Evolutionary conservation across 2,888 invertebrate genomes (phyloP), one percentile per base, ranked within the genome.

Genomic region (Zootermopsis nevadensis): DNA sequence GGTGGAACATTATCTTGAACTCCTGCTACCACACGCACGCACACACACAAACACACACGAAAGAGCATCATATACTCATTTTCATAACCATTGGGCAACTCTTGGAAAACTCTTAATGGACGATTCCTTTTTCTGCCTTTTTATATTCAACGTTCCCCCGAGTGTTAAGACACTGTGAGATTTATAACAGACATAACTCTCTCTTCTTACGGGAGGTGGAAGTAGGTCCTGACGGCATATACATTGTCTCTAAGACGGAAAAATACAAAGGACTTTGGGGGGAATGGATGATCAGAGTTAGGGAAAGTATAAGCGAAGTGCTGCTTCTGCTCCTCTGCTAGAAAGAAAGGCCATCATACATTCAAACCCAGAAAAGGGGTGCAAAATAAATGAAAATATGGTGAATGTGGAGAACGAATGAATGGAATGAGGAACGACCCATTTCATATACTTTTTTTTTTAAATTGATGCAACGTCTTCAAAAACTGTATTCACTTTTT

Each of bases 171-270:
- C 82, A 60, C 74, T 38, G 74, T 30, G 82, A 82, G 84, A 84
- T 82, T 84, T 84, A 84, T 84, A 53, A 66, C 82, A 55, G 79
- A 72, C 84, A 84, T 84, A 84, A 84, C 80, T 84, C 84, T 79
- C 74, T 31, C 31, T 33, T 66, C 33, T 42, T 33, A 27, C 67
- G 55, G 55, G 77, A 77, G 35, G 77, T 38, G 66, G 81, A 81
- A 79, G 79, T 79, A 31, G 82, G 30, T 81, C 55, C 55, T 80
- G 81, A 72, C 72, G 82, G 76, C 83, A 80, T 82, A 83, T 82
- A 83, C 85, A 85, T 85, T 85, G 85, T 85, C 85, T 85, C 83
- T 82, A 80, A 82, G 84, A 76, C 76, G 83, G 81, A 81, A 55
- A 76, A 77, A 67, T 81, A 66, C 83, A 55, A 81, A 67, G 67